Evolutionary conservation across 2,113 vertebrate genomes (phyloP).

Genomic region (Myotis brandtii): DNA sequence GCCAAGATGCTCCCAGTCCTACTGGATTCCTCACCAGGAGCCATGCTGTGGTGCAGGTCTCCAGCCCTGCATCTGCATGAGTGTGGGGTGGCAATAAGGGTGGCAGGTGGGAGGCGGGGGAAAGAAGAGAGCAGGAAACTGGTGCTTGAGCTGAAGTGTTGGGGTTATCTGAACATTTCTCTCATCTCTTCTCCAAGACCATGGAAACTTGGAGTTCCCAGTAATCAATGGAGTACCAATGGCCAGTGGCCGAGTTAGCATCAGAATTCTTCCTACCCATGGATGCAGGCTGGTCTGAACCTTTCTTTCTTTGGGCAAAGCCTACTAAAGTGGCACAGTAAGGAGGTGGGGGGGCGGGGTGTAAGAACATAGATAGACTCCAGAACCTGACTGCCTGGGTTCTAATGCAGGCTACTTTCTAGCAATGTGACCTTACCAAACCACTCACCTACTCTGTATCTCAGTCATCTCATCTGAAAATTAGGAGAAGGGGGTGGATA

Average conservation of each 20-base stretch:
- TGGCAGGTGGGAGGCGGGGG: not conserved
- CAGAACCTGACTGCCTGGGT: not conserved
- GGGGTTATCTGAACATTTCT: not conserved
- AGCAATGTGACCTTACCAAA: not conserved
- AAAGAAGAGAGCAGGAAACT: not conserved
- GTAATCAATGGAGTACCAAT: not conserved
- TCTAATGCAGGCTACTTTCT: not conserved
- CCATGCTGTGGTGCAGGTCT: too few relatives aligned
- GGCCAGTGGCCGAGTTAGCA: not conserved
- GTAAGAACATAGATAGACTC: not conserved
- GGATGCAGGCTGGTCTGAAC: not conserved
- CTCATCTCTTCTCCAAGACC: not conserved
- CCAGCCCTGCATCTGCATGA: rapidly evolving
- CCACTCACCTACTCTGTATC: not conserved
- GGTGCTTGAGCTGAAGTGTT: not conserved
- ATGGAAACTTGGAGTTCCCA: not conserved
- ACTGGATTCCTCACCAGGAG: not conserved
- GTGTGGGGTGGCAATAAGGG: too few relatives aligned
- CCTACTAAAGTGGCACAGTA: not conserved
- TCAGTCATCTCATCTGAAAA: slow-evolving; percentile 30
- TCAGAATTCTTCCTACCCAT: not conserved
- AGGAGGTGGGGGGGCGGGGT: rapidly evolving
- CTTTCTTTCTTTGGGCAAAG: not conserved
- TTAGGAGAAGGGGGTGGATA: not conserved
- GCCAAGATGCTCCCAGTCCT: not conserved